These are phyloP conservation scores for Rhinolophus ferrumequinum DNA, from an alignment of 2,113 vertebrate species.

Conservation along the genomic window DNA sequence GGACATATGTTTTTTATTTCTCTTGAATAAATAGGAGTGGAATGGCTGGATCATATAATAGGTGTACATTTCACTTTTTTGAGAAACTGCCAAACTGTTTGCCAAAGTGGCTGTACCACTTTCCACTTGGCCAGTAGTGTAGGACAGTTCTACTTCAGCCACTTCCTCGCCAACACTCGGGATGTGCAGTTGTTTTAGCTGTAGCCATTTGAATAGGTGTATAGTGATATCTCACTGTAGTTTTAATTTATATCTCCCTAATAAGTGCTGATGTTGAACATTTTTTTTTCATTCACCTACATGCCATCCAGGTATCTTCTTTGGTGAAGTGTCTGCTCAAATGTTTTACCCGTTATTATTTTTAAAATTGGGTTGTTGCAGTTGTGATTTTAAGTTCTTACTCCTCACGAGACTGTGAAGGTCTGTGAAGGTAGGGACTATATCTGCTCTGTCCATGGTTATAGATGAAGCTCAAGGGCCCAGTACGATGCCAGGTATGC, in stretches of 20 bases:
- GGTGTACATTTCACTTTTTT: neutral
- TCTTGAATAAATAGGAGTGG: neutral
- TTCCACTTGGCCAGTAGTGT: accelerated
- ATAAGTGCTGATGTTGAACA: neutral
- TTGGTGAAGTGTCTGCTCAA: neutral
- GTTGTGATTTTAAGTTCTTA: neutral
- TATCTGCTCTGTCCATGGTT: neutral
- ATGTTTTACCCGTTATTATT: neutral
- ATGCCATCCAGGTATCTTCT: neutral
- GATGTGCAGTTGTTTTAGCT: neutral
- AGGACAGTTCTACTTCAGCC: neutral
- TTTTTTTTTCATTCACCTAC: neutral
- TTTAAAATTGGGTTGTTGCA: neutral
- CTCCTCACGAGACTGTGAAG: neutral
- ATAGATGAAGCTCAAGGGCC: neutral
- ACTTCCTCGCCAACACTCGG: neutral
- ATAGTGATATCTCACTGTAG: neutral
- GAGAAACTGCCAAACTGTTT: neutral
- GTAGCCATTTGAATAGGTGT: neutral
- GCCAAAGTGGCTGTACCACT: neutral
- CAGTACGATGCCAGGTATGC: neutral
- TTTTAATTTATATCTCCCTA: neutral
- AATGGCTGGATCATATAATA: neutral
- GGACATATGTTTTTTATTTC: neutral
- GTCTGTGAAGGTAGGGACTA: neutral